Conservation (phyloP, 2,113 vertebrate genomes). For the Gavialis gangeticus region DNA sequence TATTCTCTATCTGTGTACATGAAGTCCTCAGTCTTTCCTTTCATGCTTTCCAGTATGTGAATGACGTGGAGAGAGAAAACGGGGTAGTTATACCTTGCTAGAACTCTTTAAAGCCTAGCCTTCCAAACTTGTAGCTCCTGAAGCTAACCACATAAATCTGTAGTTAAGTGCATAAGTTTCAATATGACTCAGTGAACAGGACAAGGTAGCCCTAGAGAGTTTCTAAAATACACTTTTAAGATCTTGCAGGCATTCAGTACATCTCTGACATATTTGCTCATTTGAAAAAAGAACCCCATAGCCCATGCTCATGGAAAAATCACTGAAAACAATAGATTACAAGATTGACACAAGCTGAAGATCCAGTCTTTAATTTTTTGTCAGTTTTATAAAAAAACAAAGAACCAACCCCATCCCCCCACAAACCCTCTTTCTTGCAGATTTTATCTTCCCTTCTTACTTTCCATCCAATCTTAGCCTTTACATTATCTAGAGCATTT, state of each 20-base stretch:
- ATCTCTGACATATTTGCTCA: not conserved
- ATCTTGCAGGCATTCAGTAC: not conserved
- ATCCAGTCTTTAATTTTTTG: not conserved
- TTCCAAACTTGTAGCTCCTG: not conserved
- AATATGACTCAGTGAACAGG: not conserved
- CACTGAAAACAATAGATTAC: not conserved
- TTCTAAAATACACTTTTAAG: not conserved
- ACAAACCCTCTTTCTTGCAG: not conserved
- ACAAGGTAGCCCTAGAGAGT: not conserved
- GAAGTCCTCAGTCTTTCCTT: fast-evolving
- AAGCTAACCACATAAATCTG: not conserved
- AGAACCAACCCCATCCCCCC: too few relatives aligned
- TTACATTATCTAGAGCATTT: not conserved
- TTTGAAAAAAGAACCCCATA: not conserved
- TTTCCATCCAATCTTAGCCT: not conserved
- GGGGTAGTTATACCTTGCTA: not conserved
- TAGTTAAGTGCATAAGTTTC: not conserved
- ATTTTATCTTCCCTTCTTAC: not conserved
- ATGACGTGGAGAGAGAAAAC: not conserved
- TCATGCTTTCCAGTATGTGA: not conserved
- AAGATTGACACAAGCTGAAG: not conserved
- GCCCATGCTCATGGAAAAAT: not conserved
- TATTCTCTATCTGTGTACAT: not conserved
- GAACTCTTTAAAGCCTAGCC: not conserved
- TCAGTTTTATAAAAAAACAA: not conserved